Evolutionary conservation across 2,888 invertebrate species (phyloP).

Genomic region (Megastigmus dorsalis): DNA sequence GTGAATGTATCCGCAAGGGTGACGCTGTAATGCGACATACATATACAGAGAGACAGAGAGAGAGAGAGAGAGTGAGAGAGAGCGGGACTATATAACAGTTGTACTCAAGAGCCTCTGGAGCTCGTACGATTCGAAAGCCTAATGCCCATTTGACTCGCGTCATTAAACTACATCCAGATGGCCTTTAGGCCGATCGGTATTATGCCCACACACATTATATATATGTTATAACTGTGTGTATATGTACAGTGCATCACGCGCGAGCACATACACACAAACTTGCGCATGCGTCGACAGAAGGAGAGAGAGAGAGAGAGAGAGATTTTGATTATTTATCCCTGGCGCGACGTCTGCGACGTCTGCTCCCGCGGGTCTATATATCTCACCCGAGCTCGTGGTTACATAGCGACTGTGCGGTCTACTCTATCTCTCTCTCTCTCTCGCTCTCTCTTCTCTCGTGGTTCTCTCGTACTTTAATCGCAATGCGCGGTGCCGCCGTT

Average conservation of each 20-base stretch:
- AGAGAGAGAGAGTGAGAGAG: no score
- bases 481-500: neutral
- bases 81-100: no score
- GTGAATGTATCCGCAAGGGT: slow-evolving; percentile 24
- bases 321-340: slow-evolving; percentile 44
- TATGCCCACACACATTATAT: neutral
- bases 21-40: slow-evolving; percentile 8
- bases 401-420: neutral
- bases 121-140: slow-evolving; percentile 13
- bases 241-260: neutral
- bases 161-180: slow-evolving; percentile 49
- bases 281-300: neutral
- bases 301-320: neutral
- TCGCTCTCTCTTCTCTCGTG: neutral
- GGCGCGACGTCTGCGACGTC: neutral
- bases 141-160: slow-evolving; percentile 46
- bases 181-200: slow-evolving; percentile 40
- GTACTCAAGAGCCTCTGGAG: no score
- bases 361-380: slow-evolving; percentile 16
- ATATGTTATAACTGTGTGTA: no score
- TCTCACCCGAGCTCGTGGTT: neutral
- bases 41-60: no score
- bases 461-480: neutral
- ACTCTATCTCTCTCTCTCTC: neutral
- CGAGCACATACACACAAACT: neutral